Evolutionary conservation across 2,113 vertebrate genomes (phyloP).

Genomic region (Ciconia maguari): DNA sequence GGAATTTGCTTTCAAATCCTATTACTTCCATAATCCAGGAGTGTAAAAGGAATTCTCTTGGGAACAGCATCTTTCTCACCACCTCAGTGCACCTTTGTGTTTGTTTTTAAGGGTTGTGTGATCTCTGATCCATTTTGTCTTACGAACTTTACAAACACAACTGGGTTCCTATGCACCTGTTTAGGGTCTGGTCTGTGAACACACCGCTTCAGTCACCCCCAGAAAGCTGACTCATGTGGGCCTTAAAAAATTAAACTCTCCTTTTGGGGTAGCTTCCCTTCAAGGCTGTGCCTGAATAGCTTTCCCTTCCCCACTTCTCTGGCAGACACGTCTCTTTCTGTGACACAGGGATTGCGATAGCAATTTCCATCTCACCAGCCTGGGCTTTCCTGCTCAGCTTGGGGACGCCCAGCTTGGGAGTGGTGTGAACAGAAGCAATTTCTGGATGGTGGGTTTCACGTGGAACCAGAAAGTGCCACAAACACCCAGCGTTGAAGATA

Average conservation of each 20-base stretch:
- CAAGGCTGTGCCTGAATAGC: background rate
- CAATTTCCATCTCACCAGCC: background rate
- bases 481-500: background rate
- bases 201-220: fast-evolving
- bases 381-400: background rate
- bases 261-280: background rate
- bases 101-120: background rate
- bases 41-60: background rate
- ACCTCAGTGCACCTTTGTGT: background rate
- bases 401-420: background rate
- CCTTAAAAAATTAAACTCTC: background rate
- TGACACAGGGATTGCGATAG: too few relatives aligned
- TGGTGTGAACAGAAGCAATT: background rate
- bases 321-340: background rate
- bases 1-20: constrained; percentile 32
- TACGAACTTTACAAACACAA: fast-evolving
- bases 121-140: background rate
- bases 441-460: background rate
- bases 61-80: background rate
- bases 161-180: background rate
- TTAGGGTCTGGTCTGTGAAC: background rate
- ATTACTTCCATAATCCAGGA: background rate
- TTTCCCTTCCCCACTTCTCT: background rate
- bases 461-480: background rate
- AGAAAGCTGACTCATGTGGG: background rate